Conservation (phyloP, 1,140 invertebrate species). For the Polyergus mexicanus region DNA sequence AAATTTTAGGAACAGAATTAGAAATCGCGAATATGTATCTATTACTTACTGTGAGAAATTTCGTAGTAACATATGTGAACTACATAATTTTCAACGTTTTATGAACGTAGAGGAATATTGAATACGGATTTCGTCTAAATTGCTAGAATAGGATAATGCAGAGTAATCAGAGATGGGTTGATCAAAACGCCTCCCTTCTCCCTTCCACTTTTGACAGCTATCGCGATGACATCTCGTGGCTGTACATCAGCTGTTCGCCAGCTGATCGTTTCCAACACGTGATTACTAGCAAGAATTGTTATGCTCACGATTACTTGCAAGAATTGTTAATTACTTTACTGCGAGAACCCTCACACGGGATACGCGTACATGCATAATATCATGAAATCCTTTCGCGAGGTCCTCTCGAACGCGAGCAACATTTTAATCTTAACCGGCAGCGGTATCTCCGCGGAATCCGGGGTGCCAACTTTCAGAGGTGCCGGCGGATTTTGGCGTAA, state of each 20-base stretch:
- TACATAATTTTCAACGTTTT: no score
- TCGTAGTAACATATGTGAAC: no score
- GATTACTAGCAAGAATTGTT: constrained; percentile 4
- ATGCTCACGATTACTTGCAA: constrained; percentile 21
- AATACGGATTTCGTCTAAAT: no score
- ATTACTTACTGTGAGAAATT: no score
- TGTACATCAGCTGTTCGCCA: constrained; percentile 31
- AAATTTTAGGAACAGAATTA: no score
- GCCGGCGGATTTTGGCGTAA: constrained; percentile 93
- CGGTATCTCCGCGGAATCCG: constrained; percentile 93
- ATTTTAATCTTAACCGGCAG: constrained; percentile 92
- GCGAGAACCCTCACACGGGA: not conserved
- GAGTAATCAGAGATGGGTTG: no score
- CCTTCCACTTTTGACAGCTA: no score
- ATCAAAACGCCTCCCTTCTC: no score
- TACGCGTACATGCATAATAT: constrained; percentile 66
- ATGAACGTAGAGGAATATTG: no score
- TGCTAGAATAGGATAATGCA: no score
- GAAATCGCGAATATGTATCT: no score
- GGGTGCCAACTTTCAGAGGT: constrained; percentile 93
- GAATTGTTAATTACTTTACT: constrained; percentile 23
- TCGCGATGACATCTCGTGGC: not conserved
- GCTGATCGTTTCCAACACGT: constrained; percentile 20
- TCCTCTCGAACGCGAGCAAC: constrained; percentile 87
- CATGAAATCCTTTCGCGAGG: constrained; percentile 88